Base-by-base conservation (phyloP, 2,888 invertebrate species). In the Margaritifera margaritifera region DNA sequence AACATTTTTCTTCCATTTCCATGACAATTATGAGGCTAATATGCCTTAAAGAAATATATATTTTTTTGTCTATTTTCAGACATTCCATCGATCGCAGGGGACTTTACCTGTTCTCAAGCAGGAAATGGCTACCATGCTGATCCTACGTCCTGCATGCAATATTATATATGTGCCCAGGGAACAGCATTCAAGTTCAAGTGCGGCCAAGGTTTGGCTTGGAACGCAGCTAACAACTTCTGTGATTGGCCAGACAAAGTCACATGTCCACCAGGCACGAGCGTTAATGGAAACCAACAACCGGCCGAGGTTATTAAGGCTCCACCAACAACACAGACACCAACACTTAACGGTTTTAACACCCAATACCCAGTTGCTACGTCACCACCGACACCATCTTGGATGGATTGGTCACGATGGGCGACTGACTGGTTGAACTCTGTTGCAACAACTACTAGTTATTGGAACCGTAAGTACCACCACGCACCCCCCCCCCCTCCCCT, bases 211-310 rank as follows among this genome's bases (percentile, higher is more conserved):
- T 73, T 84, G 18, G 71, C 68, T 19, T 84, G 81, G 75, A 82
- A 83, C 60, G 31, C 69, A 3, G 66, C 67, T 11, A 75, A 73
- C 27, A 75, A 75, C 24, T 79, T 74, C 73, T 85, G 85, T 66
- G 84, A 84, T 56, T 84, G 81, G 81, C 83, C 83, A 22, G 66
- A 69, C 15, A 80, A 85, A 62, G 80, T 77, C 52, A 61, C 58
- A 57, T 6, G 53, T 27, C 11, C 62, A 51, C 22, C 63, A 62
- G 6, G 52, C 25, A 15, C 60, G 24, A 11, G 15, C n/a, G n/a
- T 58, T 63, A 15, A 6, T 20, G 20, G 25, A 24, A 59, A n/a
- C 27, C 59, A 59, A 53, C 22, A 54, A 42, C 53, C 66, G 4
- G 22, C 50, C 4, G 31, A 27, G 20, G 53, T 60, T 20, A 27